These are phyloP conservation scores for Cerceris ruficornis DNA, from an alignment of 2,888 invertebrate species.

Conservation along the genomic window DNA sequence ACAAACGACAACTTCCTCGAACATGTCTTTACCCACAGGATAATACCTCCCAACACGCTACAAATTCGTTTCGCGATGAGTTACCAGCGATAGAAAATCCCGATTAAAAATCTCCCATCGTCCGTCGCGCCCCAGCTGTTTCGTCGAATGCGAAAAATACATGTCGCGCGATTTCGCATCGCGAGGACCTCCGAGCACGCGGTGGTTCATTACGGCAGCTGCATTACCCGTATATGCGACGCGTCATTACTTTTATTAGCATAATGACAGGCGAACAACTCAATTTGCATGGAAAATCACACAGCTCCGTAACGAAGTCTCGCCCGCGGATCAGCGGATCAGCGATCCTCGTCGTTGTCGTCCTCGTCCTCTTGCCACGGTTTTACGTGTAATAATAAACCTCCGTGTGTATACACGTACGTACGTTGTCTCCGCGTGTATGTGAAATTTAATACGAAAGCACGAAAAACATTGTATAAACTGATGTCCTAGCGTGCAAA, in stretches of 20 bases:
- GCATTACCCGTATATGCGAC: slow-evolving; percentile 66
- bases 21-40: too few species aligned
- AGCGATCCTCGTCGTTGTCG: background rate
- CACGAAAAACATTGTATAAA: slow-evolving; percentile 52
- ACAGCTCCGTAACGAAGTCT: slow-evolving; percentile 66
- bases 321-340: slow-evolving; percentile 67
- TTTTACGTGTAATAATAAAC: background rate
- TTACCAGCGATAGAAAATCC: too few species aligned
- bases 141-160: slow-evolving; percentile 6
- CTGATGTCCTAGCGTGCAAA: slow-evolving; percentile 32
- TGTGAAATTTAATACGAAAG: slow-evolving; percentile 8
- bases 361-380: slow-evolving; percentile 46
- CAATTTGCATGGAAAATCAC: slow-evolving; percentile 78
- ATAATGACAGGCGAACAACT: slow-evolving; percentile 78
- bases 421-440: background rate
- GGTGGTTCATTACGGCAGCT: slow-evolving; percentile 69
- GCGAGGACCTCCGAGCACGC: slow-evolving; percentile 54
- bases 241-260: slow-evolving; percentile 77
- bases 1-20: too few species aligned
- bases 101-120: too few species aligned
- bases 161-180: slow-evolving; percentile 52
- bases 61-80: too few species aligned
- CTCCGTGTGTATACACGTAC: background rate
- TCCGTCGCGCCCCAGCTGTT: background rate
- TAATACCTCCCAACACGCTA: too few species aligned